Base-by-base conservation (phyloP, 2,113 vertebrate genomes). In the Ivindomyrus marchei region DNA sequence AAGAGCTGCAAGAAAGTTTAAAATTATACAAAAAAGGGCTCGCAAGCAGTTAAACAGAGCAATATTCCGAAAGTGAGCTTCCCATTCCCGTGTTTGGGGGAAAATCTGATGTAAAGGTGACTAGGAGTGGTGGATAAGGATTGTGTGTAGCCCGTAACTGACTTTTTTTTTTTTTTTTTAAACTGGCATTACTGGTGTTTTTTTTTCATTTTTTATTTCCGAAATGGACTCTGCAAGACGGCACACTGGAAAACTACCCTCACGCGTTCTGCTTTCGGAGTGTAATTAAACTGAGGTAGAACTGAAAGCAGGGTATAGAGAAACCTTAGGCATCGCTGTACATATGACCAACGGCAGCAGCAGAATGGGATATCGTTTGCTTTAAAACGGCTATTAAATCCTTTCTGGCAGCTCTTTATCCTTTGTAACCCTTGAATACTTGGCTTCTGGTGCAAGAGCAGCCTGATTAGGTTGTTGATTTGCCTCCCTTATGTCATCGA, bases 281-380 rank as follows among this genome's bases (percentile, higher is more conserved):
- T 15, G n/a, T 93, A 53, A 96, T 95, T 92, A 94, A 96, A 96
- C 95, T 95, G 96, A 97, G 96, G 96, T 97, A 97, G 96, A 96
- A 95, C 96, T 95, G 90, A 95, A 96, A 94, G 88, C 91, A 92
- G 93, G 95, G 93, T 92, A 93, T 91, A 93, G 91, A 93, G 93
- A 89, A 89, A 89, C 90, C 85, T 90, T 62, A 89, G 58, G 62
- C 45, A 83, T 80, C 66, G 85, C 52, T 88, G 84, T 39, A 84
- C 53, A n/a, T 46, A 87, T 52, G 74, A 89, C 86, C 50, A 91
- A 90, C 42, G 24, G 31, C 62, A 85, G 56, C 87, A 86, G 90
- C 56, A 39, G 42, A 85, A 86, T 13, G 56, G 56, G 66, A 84
- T 42, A 77, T 52, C 47, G 83, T 21, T 45, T 45, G 24, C 52